Base-by-base conservation (phyloP, 2,888 invertebrate species). In the Nemapogon koenigi region DNA sequence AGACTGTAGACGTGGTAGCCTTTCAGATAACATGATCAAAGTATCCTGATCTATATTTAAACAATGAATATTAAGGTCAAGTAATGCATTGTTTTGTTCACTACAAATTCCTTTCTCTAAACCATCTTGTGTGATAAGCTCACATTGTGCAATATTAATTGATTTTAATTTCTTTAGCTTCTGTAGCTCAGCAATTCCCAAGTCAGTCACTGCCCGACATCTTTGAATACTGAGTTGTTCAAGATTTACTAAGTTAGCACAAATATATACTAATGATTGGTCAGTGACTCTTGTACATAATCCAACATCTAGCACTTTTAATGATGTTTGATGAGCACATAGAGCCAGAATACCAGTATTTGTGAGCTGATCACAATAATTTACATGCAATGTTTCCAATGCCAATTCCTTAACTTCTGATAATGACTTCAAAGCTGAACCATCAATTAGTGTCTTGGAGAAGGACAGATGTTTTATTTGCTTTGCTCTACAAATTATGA, bases 81-180 rank as follows among this genome's bases (percentile, higher is more conserved):
- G 57, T 32, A 87, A 49, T 4, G 52, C 60, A n/a, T 44, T 37
- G 52, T 84, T 85, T 41, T 58, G 63, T 42, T 58, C 63, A 46
- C 52, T 32, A 52, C 84, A 86, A 10, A 89, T 61, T 6, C 88
- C 88, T 31, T 78, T 72, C 40, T 79, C 70, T 18, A 89, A 63
- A 1, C 87, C 87, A 28, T 72, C 72, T 43, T 83, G 82, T 16
- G 83, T 84, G 17, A 89, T 70, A 38, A 81, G 68, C 55, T 85
- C 85, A 57, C 88, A 87, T 45, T 85, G 84, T 1, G 89, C 86
- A 33, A 90, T 81, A 52, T 89, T 86, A 32, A 90, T 55, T 13
- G 65, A 64, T 47, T 75, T 81, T 4, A 90, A 56, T 33, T 79
- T 73, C 35, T 66, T 73, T 4, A 89, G 59, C 39, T 79, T 76